Percentiles rank a stretch among this genome's conserved stretches.
These are phyloP conservation scores for Cephus sareptanus DNA, from an alignment of 2,888 invertebrate species.

Conservation along the genomic window DNA sequence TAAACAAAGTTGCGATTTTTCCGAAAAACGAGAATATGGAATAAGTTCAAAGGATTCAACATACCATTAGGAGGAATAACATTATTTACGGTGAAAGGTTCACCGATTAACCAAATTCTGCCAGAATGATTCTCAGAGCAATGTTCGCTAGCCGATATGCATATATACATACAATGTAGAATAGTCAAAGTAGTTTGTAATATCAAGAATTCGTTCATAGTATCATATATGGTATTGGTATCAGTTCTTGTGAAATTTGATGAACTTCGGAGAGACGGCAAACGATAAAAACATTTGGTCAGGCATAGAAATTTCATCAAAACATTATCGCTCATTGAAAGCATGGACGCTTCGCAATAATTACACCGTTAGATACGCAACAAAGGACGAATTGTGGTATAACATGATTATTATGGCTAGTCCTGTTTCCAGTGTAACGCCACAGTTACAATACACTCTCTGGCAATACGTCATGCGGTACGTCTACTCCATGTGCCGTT, in stretches of 20 bases:
- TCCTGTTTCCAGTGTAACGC: constrained; percentile 29
- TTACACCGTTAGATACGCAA: constrained; percentile 20
- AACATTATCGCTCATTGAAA: neutral
- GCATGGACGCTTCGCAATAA: constrained; percentile 13
- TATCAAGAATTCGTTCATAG: neutral
- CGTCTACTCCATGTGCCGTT: constrained; percentile 54
- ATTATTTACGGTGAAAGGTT: neutral
- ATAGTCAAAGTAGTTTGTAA: neutral
- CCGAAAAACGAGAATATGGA: neutral
- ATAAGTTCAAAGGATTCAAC: neutral
- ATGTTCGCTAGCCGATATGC: neutral
- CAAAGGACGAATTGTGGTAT: constrained; percentile 35
- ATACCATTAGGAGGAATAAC: neutral
- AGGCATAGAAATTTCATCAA: neutral
- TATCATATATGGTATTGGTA: neutral
- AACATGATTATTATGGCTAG: constrained; percentile 40
- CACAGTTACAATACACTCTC: constrained; percentile 54
- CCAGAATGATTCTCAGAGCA: neutral
- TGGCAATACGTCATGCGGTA: constrained; percentile 57
- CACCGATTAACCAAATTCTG: neutral
- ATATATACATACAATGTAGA: neutral
- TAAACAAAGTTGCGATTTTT: neutral
- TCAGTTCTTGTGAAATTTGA: neutral
- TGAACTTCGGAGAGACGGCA: neutral
- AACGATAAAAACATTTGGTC: neutral